Base-by-base conservation (phyloP, 2,113 vertebrate genomes). In the Solea senegalensis region DNA sequence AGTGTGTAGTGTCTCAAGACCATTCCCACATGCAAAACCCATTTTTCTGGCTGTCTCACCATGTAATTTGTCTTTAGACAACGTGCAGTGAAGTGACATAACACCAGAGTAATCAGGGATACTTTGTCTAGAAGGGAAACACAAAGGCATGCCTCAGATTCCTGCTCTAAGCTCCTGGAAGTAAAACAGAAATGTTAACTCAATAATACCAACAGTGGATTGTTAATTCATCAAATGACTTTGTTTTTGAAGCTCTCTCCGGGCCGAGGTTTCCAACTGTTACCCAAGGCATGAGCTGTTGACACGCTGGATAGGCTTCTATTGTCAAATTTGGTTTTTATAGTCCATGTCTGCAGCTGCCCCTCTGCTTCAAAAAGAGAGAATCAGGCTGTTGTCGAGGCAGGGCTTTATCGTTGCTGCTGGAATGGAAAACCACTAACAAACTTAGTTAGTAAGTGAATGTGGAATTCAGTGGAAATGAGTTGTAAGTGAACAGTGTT, bases 261-360 rank as follows among this genome's bases (percentile, higher is more conserved):
- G 55, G 72, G 69, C 72, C 44, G 79, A 79, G 43, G 59, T 88
- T 73, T 88, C 87, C 86, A 90, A 89, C 88, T 88, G 84, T 88
- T 91, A 72, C 81, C 74, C 84, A 66, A 76, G 74, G 84, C 81
- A 78, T 80, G 78, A 82, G 82, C 83, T 83, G 83, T 82, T 81
- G 88, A 90, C 87, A 88, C 61, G 77, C 76, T 61, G 58, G 85
- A 85, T 78, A 87, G 78, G 87, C 86, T 80, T 83, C 76, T 87
- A 85, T 89, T 87, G 84, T 92, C 87, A 82, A 87, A 89, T 88
- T 89, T 82, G 84, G 13, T 63, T 91, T 92, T 92, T 92, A 89
- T 90, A 83, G 89, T 88, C 87, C 86, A 86, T 89, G 87, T 92
- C 86, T 88, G 87, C 91, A 92, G 91, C 91, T 92, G 91, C 88